These are phyloP conservation scores for Drosophila macrospina DNA, from an alignment of 2,888 invertebrate species.

Conservation along the genomic window DNA sequence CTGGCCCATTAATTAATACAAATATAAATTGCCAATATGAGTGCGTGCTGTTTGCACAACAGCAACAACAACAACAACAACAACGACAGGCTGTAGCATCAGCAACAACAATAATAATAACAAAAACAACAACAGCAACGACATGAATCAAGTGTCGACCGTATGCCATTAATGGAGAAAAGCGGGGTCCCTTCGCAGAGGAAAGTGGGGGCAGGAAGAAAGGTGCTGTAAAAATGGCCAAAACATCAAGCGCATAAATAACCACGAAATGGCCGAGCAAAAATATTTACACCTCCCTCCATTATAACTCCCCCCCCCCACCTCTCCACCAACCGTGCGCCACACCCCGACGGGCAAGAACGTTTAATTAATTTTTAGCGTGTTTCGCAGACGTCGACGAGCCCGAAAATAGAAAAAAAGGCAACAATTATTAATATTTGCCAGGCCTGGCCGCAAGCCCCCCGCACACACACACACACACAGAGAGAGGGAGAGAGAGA, in stretches of 20 bases:
- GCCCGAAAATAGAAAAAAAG: conserved; percentile 58
- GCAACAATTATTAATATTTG: conserved; percentile 80
- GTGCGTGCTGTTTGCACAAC: conserved; percentile 71
- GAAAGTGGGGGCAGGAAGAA: not conserved
- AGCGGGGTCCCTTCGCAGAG: not conserved
- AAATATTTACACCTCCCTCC: conserved; percentile 60
- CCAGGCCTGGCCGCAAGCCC: conserved; percentile 38
- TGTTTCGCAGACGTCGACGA: conserved; percentile 69
- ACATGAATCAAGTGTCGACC: conserved; percentile 73
- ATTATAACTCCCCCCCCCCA: not conserved
- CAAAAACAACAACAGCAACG: conserved; percentile 43
- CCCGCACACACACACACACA: conserved; percentile 17
- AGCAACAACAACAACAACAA: conserved; percentile 44
- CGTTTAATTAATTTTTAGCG: conserved; percentile 82
- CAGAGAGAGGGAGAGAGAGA: not conserved
- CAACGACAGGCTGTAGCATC: conserved; percentile 41
- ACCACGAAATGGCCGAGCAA: conserved; percentile 81
- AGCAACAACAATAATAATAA: conserved; percentile 38
- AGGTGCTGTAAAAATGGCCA: conserved; percentile 53
- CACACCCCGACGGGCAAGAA: conserved; percentile 49
- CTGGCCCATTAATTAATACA: conserved; percentile 82
- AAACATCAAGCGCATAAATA: conserved; percentile 74
- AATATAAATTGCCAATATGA: conserved; percentile 82
- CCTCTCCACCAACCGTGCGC: not conserved
- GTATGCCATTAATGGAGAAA: conserved; percentile 37